phyloP scores from a whole-genome alignment of 2,888 invertebrate species.

The Eupithecia vulgata region DNA sequence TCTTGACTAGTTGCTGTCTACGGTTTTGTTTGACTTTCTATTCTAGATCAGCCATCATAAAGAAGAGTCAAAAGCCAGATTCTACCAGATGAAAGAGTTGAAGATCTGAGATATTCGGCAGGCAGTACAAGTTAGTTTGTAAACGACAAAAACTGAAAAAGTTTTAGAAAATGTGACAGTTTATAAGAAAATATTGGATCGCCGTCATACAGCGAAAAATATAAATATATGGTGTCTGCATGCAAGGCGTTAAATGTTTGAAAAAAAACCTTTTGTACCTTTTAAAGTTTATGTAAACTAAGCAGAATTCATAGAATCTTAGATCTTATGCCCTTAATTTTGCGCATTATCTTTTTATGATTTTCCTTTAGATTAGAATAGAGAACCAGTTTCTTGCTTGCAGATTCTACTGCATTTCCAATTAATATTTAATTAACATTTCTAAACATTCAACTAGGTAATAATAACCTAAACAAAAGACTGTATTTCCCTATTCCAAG shows the following conservation, averaged over 20 bases:
- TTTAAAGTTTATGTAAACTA: not conserved
- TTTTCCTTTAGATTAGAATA: not conserved
- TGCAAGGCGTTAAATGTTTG: not conserved
- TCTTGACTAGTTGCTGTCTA: slow-evolving; percentile 7
- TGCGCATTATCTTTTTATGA: not conserved
- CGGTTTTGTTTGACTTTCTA: slow-evolving; percentile 37
- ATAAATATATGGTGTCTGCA: not conserved
- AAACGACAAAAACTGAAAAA: not conserved
- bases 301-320: not conserved
- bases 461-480: not conserved
- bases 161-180: not conserved
- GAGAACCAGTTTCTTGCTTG: not conserved
- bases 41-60: not conserved
- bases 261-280: not conserved
- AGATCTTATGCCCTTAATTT: not conserved
- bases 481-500: not conserved
- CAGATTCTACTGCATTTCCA: not conserved
- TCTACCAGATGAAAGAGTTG: not conserved
- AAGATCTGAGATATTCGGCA: not conserved
- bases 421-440: not conserved
- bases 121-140: not conserved
- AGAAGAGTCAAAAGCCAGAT: not conserved
- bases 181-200: not conserved
- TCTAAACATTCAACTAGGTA: not conserved
- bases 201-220: not conserved